Base-by-base conservation (phyloP, 2,797 vertebrate species). In the Rhinatrema bivittatum region DNA sequence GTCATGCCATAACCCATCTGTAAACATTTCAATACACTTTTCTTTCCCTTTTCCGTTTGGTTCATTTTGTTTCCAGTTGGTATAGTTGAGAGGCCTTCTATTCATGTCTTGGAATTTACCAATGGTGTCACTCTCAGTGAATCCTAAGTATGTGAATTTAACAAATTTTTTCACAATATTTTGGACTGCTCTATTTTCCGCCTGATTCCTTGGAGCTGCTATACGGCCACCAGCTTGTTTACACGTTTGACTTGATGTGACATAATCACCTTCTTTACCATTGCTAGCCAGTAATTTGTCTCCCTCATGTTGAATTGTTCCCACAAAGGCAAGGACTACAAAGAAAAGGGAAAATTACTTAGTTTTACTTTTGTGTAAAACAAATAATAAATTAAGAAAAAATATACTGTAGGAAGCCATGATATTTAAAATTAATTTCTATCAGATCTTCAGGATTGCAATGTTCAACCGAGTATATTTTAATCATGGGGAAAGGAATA, bases 21-120 rank as follows among this genome's bases (percentile, higher is more conserved):
- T 62, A 43, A 75, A 82, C 63, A 81, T 81, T 41, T 82, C 79
- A 43, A 79, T 74, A 3, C 77, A 79, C 3, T 56, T 62, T 38
- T 84, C 72, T 23, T 48, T 23, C 8, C 70, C 78, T 31, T 11
- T 49, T 5, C 72, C 74, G 10, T 41, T 32, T 13, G 78, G 78
- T 31, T 83, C 67, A 7, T 51, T 57, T 14, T 7, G 4, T 16
- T 71, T 45, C 78, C 79, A 81, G 11, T 69, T 76, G 21, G 66
- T 72, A 3, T 78, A 81, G 24, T 20, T 60, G 13, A 68, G 12
- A 1, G 29, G 21, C 2, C 22, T 9, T n/a, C 62, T 60, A 4
- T 72, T 39, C 36, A 69, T 15, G 37, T 59, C 45, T 14, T 12
- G 20, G 50, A 83, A 79, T 10, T 32, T 32, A 3, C 62, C 60